Percentiles rank a stretch among this genome's conserved stretches.
Conservation (phyloP, 1,140 invertebrate species). For the Mactra quadrangularis region DNA sequence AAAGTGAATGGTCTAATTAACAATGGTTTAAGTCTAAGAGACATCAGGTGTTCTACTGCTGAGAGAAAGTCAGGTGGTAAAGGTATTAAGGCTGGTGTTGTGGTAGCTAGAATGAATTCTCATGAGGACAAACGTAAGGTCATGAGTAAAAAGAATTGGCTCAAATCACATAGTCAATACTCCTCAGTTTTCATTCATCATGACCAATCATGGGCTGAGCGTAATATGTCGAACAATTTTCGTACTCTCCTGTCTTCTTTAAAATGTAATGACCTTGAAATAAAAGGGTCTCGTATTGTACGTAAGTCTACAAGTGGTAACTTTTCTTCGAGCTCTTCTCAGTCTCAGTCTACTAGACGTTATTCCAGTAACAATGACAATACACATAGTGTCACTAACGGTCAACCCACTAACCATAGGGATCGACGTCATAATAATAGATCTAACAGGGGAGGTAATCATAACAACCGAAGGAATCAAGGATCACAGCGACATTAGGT, state of each 20-base stretch:
- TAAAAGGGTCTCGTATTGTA: slow-evolving; percentile 27
- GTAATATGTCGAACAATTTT: neutral
- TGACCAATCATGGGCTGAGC: slow-evolving; percentile 5
- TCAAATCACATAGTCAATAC: neutral
- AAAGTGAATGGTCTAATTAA: slow-evolving; percentile 31
- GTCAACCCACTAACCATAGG: no score
- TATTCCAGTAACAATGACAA: neutral
- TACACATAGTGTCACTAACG: neutral
- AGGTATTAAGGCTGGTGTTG: no score
- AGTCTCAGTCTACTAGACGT: neutral
- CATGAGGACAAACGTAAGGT: neutral
- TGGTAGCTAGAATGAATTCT: neutral
- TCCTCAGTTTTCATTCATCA: slow-evolving; percentile 3
- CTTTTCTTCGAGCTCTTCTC: neutral
- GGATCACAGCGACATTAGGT: neutral
- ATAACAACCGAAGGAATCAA: no score
- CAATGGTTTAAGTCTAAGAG: neutral
- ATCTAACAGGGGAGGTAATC: no score
- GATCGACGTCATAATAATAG: no score
- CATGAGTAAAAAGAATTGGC: neutral
- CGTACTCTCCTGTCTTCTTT: neutral
- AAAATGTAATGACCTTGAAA: neutral
- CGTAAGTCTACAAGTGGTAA: neutral
- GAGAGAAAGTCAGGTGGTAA: neutral
- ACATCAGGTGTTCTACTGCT: neutral